Base-by-base conservation (phyloP, 2,113 vertebrate species). In the Upupa epops region DNA sequence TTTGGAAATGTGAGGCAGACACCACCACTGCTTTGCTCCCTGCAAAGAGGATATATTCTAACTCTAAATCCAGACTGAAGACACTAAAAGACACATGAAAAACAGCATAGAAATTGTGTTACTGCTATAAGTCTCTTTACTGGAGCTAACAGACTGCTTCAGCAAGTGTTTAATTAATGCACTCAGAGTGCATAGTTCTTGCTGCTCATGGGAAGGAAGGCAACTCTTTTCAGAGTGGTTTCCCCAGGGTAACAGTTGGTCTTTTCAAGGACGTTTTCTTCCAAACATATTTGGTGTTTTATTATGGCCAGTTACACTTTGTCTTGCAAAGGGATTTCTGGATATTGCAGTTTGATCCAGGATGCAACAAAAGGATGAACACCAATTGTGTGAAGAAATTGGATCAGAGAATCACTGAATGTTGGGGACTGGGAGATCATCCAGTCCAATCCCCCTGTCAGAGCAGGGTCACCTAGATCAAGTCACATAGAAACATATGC, bases 321-420 rank as follows among this genome's bases (percentile, higher is more conserved):
- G 82, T 79, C 83, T 85, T 94, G 85, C 59, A 49, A 73, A 85
- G 82, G 75, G 82, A 89, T 89, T 96, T 89, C 45, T 31, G 91
- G 75, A 16, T 13, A 61, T 85, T 91, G 40, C 31, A 59, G 68
- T 85, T 90, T 91, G 75, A 76, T 66, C 64, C 72, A 73, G 55
- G 36, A 66, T 73, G 13, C 48, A 91, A 22, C 51, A 72, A 88
- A 65, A 83, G 15, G 64, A 93, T 42, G 75, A 65, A 29, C 72
- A 80, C 59, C 85, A 93, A 88, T 76, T 83, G 66, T 71, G 49
- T 60, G 63, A 79, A 85, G 59, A 32, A 26, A 49, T 70, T 73
- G 37, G 72, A n/a, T n/a, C n/a, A n/a, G n/a, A n/a, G n/a, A n/a
- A n/a, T n/a, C n/a, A n/a, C n/a, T n/a, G n/a, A n/a, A n/a, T n/a